phyloP scores from a whole-genome alignment of 1,140 invertebrate genomes.

The Globodera ellingtonae region DNA sequence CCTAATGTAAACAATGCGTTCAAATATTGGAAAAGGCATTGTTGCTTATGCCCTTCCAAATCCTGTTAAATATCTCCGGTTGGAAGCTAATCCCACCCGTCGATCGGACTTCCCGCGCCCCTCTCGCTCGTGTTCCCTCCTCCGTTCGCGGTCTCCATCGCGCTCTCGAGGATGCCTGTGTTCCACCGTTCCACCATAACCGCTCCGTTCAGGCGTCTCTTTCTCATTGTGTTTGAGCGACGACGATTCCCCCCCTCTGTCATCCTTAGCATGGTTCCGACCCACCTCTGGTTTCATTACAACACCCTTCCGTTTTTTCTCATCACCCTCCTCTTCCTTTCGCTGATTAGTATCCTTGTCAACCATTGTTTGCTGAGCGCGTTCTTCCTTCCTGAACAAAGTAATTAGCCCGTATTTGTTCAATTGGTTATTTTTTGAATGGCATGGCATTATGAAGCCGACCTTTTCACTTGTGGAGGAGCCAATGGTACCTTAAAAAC shows the following conservation, averaged over 20 bases:
- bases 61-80: neutral
- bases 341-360: neutral
- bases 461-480: constrained; percentile 26
- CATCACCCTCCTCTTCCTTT: neutral
- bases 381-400: constrained; percentile 2
- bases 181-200: neutral
- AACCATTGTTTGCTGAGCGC: neutral
- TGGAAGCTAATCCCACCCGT: neutral
- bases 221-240: too few species aligned
- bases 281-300: neutral
- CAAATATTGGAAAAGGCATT: too few species aligned
- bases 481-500: constrained; percentile 34
- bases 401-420: neutral
- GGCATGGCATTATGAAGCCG: constrained; percentile 3
- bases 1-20: neutral
- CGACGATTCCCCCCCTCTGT: too few species aligned
- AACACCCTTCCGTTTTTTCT: neutral
- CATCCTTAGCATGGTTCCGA: neutral
- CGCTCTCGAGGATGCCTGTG: neutral
- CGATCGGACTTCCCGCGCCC: neutral
- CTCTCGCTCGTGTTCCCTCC: neutral
- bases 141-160: constrained; percentile 1
- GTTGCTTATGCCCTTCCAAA: constrained; percentile 6
- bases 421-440: neutral
- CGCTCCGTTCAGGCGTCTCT: neutral